Conservation (phyloP, 2,888 invertebrate genomes). For the Strigamia transsilvanica region DNA sequence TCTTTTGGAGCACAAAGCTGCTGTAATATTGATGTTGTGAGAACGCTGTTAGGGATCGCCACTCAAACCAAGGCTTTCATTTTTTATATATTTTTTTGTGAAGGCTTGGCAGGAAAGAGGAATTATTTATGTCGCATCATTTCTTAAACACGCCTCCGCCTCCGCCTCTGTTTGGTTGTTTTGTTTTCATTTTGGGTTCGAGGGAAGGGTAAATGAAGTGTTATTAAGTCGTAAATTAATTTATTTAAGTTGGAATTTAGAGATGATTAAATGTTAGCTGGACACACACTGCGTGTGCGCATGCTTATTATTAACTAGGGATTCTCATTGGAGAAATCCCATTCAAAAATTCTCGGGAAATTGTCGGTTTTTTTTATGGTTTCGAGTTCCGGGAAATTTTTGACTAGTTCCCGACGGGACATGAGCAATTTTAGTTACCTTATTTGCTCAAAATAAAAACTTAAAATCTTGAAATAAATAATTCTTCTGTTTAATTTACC, state of each 20-base stretch:
- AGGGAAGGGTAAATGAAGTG: constrained; percentile 28
- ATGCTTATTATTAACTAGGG: no score
- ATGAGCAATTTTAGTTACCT: no score
- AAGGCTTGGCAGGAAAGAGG: not conserved
- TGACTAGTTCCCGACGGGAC: no score
- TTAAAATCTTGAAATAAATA: no score
- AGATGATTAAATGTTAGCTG: not conserved
- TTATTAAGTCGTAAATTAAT: constrained; percentile 33
- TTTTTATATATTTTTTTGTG: not conserved
- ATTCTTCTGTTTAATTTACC: no score
- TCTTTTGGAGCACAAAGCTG: not conserved
- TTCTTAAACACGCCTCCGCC: not conserved
- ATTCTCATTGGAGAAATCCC: no score
- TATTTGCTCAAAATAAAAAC: no score
- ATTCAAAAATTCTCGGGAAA: no score
- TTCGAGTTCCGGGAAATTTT: no score
- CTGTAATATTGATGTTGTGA: constrained; percentile 41
- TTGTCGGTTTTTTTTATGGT: no score
- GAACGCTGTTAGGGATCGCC: constrained; percentile 29
- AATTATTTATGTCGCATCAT: constrained; percentile 29
- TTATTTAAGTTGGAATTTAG: constrained; percentile 16
- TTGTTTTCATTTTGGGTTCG: not conserved
- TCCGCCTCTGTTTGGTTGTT: not conserved
- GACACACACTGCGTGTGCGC: not conserved
- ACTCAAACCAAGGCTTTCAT: constrained; percentile 9